phyloP scores from a whole-genome alignment of 1,140 invertebrate species.

The Geopemphigus sp. region DNA sequence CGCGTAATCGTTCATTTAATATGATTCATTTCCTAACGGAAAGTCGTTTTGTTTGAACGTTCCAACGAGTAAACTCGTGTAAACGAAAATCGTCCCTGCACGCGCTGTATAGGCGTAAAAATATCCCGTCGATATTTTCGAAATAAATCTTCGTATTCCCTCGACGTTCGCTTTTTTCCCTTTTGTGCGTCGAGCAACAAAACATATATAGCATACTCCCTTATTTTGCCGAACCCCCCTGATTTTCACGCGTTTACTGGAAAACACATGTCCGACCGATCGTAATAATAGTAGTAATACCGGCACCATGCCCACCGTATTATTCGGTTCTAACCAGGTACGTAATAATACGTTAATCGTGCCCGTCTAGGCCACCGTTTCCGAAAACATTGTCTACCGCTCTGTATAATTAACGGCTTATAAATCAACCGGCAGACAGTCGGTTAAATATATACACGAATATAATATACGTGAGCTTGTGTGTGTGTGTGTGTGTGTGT shows the following conservation, averaged over 20 bases:
- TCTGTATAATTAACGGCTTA: conserved; percentile 43
- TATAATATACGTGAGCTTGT: background rate
- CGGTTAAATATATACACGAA: background rate
- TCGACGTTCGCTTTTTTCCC: background rate
- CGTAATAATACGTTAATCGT: conserved; percentile 22
- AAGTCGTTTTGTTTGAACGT: too few relatives aligned
- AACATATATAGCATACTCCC: background rate
- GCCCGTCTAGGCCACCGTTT: conserved; percentile 29
- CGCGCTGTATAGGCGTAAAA: too few relatives aligned
- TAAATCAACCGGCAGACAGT: conserved; percentile 43
- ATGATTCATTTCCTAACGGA: too few relatives aligned
- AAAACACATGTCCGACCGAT: conserved; percentile 26
- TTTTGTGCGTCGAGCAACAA: background rate
- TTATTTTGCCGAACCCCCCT: background rate
- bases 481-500: background rate
- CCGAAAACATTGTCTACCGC: background rate
- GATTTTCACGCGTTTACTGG: background rate
- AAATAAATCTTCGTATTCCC: too few relatives aligned
- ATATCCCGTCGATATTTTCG: too few relatives aligned
- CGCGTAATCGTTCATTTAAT: too few relatives aligned
- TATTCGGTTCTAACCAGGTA: conserved; percentile 28
- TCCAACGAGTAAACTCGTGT: too few relatives aligned
- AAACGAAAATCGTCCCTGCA: too few relatives aligned
- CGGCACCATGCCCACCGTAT: background rate
- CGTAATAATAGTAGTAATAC: conserved; percentile 1